Evolutionary conservation across 2,113 vertebrate genomes (phyloP), one percentile per base, ranked within the genome.

Genomic region (Sinosuthora webbiana): DNA sequence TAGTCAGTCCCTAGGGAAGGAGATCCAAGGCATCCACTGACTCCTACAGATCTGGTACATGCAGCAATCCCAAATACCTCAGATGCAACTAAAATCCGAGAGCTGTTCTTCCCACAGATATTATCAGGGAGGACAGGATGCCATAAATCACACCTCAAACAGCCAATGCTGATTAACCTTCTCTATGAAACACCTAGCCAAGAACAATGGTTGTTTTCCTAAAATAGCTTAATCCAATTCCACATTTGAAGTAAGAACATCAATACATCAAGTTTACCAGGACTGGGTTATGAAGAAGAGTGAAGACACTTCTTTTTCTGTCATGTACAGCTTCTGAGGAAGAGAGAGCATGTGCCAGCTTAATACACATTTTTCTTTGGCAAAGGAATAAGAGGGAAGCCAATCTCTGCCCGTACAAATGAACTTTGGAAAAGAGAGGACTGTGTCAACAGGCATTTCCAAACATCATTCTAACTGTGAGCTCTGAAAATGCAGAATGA

Each of bases 341-440:
- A 77, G 49, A 44, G 7, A 65, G 28, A 64, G 8, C 4, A 50
- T 0, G 1, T n/a, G 55, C 30, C 15, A 4, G n/a, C n/a, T 65
- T n/a, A 59, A 78, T 35, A 6, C 17, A 12, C 8, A 15, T 11
- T 67, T 30, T 68, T 64, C 19, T 82, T 49, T 35, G 7, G 27
- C 17, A 69, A 27, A 73, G 12, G 62, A 83, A 4, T 23, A 55
- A 70, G 22, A 76, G 8, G 20, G 21, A 89, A 68, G 19, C 55
- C 39, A 49, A 78, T 33, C 23, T 63, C 15, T 9, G n/a, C 28
- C 47, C 47, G 25, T 12, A 39, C 14, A 73, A 77, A n/a, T 3
- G 44, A 45, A 35, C 25, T 84, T 27, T 0, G 4, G 30, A 60
- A 37, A 49, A n/a, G 24, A 62, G 41, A 81, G 14, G 19, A 24